Conservation (phyloP, 2,888 invertebrate species). For the Tridacna crocea region DNA sequence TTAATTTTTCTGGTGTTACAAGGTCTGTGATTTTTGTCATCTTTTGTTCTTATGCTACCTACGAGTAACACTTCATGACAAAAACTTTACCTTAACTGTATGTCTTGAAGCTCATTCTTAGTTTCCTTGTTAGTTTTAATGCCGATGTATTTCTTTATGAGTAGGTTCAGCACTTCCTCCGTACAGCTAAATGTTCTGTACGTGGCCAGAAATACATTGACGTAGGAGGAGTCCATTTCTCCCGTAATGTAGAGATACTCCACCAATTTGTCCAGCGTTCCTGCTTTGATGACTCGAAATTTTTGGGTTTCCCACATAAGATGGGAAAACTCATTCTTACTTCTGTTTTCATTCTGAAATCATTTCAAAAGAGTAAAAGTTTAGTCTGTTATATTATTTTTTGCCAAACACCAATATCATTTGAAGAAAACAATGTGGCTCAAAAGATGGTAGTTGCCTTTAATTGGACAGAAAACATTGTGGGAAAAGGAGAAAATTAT, state of each 20-base stretch:
- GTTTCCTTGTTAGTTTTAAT: slow-evolving; percentile 47
- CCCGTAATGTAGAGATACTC: slow-evolving; percentile 97
- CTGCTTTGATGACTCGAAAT: slow-evolving; percentile 90
- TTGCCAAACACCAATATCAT: not conserved
- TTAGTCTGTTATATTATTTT: not conserved
- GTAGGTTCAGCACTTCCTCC: slow-evolving; percentile 87
- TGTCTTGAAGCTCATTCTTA: slow-evolving; percentile 58
- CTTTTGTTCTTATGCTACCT: too few relatives aligned
- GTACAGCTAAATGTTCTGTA: slow-evolving; percentile 96
- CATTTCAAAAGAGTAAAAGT: not conserved
- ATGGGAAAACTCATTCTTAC: slow-evolving; percentile 86
- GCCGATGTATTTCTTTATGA: slow-evolving; percentile 48
- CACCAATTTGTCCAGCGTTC: slow-evolving; percentile 95
- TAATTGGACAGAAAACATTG: too few relatives aligned
- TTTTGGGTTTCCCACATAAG: slow-evolving; percentile 92
- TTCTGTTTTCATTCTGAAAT: slow-evolving; percentile 74
- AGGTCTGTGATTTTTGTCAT: too few relatives aligned
- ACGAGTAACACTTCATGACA: not conserved
- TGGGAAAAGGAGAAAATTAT: too few relatives aligned
- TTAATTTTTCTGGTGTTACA: too few relatives aligned
- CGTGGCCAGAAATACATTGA: slow-evolving; percentile 97
- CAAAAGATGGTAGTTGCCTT: too few relatives aligned
- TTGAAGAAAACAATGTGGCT: not conserved
- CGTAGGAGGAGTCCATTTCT: slow-evolving; percentile 98
- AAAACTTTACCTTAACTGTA: slow-evolving; percentile 48